Conservation (phyloP, 2,888 invertebrate species). For the Osmoderma eremita region DNA sequence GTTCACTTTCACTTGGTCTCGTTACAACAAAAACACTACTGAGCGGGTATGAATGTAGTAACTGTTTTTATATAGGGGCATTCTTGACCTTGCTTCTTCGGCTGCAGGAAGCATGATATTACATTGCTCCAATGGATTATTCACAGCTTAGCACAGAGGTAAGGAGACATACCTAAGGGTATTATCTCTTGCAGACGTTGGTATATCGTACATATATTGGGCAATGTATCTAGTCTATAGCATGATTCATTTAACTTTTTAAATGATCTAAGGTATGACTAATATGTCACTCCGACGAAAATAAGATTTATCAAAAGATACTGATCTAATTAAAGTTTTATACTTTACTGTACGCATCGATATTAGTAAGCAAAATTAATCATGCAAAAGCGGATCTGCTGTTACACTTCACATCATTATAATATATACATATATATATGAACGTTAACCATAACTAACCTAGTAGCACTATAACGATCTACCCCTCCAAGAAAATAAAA, state of each 20-base stretch:
- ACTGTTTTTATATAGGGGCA: constrained; percentile 36
- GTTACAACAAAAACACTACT: constrained; percentile 32
- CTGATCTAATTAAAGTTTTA: too few relatives aligned
- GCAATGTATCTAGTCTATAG: constrained; percentile 15
- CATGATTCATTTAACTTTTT: constrained; percentile 20
- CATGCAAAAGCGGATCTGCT: too few relatives aligned
- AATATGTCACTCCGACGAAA: constrained; percentile 9
- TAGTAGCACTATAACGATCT: too few relatives aligned
- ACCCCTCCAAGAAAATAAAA: too few relatives aligned
- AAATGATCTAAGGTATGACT: constrained; percentile 28
- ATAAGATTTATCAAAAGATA: background rate
- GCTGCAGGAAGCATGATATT: constrained; percentile 30
- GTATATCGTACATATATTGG: constrained; percentile 6
- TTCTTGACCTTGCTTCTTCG: constrained; percentile 36
- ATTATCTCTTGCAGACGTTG: background rate
- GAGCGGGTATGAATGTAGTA: constrained; percentile 28
- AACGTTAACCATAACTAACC: too few relatives aligned
- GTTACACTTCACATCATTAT: too few relatives aligned
- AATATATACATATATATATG: too few relatives aligned
- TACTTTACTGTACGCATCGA: background rate
- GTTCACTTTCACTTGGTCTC: constrained; percentile 34
- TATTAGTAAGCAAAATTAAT: background rate
- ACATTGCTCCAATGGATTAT: constrained; percentile 23
- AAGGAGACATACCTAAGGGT: constrained; percentile 5
- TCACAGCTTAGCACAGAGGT: constrained; percentile 3